Percentiles rank a stretch among this genome's conserved stretches.
These are phyloP conservation scores for Cerastoderma edule DNA, from an alignment of 2,888 invertebrate genomes.

Conservation along the genomic window DNA sequence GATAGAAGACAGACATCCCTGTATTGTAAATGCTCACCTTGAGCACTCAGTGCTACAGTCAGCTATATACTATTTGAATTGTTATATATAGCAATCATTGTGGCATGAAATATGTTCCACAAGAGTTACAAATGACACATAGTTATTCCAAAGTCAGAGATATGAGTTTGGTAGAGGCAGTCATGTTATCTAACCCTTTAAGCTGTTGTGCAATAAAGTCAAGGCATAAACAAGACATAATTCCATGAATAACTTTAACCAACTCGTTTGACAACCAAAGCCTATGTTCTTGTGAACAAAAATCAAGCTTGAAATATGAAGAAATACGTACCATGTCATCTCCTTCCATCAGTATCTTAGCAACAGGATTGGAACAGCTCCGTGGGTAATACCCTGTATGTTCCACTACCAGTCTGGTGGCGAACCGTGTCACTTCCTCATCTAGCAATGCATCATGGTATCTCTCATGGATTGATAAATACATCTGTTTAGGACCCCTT, in stretches of 20 bases:
- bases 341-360: constrained; percentile 43
- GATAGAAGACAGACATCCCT: too few species aligned
- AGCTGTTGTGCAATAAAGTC: not conserved
- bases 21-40: too few species aligned
- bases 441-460: constrained; percentile 46
- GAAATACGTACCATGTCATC: constrained; percentile 55
- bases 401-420: constrained; percentile 31
- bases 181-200: not conserved
- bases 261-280: too few species aligned
- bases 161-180: not conserved
- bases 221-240: not conserved
- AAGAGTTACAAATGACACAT: too few species aligned
- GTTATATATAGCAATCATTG: too few species aligned
- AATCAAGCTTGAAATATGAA: not conserved
- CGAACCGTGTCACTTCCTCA: constrained; percentile 46
- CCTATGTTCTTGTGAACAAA: not conserved
- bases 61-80: too few species aligned
- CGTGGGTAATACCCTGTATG: constrained; percentile 9
- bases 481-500: not conserved
- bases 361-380: constrained; percentile 44
- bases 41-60: too few species aligned
- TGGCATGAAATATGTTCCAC: too few species aligned
- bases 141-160: not conserved
- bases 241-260: too few species aligned
- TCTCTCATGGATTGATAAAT: constrained; percentile 30